Base-by-base conservation (phyloP, 2,888 invertebrate species). In the Epistrophe grossulariae region DNA sequence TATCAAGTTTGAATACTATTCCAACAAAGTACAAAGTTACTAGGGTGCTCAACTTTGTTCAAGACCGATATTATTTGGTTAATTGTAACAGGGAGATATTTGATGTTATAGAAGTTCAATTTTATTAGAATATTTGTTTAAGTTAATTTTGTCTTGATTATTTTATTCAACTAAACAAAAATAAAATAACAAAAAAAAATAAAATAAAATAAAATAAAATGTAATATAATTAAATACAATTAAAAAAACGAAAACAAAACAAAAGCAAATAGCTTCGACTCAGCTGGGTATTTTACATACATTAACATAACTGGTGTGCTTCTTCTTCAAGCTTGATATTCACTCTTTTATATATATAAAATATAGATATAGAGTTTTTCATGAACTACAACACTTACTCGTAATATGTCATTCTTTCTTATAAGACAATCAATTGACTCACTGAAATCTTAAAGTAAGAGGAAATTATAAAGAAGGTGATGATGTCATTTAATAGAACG, bases 401-500 rank as follows among this genome's bases (percentile, higher is more conserved):
- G 40, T 24, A 35, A 43, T 38, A 55, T 40, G 28, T 28, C 38
- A 60, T 59, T 59, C 50, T 60, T 62, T 24, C 24, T 45, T 35
- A 17, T 57, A 71, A 76, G 64, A 76, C 70, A 76, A 81, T 77
- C 81, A 81, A 77, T 71, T 64, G 60, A 31, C n/a, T 81, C 70
- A 70, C 70, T 17, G 52, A 70, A 35, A 31, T 48, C 50, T 50
- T 66, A 11, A 45, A 31, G 43, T 50, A 68, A 70, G 17, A 64
- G 76, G 62, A 57, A 71, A 73, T 50, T 64, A 64, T 77, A 81
- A 71, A 64, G 28, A 15, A 45, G 48, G 24, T n/a, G 71, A 76
- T 81, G 81, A 81, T 81, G 81, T 81, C 81, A 81, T 71, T 68
- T 40, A 43, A 28, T 45, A 55, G 48, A 62, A 43, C 17, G 11